Base-by-base conservation (phyloP, 2,113 vertebrate species). In the Xenopus laevis region DNA sequence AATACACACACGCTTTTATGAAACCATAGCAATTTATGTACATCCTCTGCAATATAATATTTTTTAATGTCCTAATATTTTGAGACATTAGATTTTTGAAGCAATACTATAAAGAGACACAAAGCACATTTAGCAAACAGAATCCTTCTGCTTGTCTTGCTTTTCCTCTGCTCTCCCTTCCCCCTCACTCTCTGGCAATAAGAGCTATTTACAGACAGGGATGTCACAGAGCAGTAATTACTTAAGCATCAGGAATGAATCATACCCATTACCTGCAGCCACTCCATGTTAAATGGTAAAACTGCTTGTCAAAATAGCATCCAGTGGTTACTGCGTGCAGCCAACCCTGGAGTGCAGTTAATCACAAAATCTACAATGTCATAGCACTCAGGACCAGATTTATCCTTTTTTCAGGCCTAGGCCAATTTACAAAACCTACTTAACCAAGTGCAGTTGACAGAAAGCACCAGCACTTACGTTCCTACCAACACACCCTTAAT, bases 201-300 rank as follows among this genome's bases (percentile, higher is more conserved):
- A 10, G 23, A 55, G 67, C 67, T 69, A 33, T 57, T 69, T 33
- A 20, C 67, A 69, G 52, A 69, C 67, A 69, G 9, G 11, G 58
- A 60, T 60, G 58, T 69, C 8, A 33, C 27, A 40, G 27, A 40
- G 23, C n/a, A 57, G n/a, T 57, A 57, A 57, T 69, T 57, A 69
- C 67, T n/a, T 40, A 57, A 57, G 50, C 52, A 69, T 55, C 17
- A 69, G 17, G 30, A 69, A 13, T 69, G 67, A 69, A 57, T 57
- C 52, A 55, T 27, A n/a, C 67, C 67, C 27, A 40, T 55, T 69
- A 69, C 52, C 67, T 57, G 27, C 30, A 57, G 15, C 21, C n/a
- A 13, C 40, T 23, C 6, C 10, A 66, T 66, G 64, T 12, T 17
- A 66, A 50, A 50, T 50, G 12, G 12, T 50, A 12, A 12, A 13